Conservation (phyloP, 2,888 invertebrate genomes). For the Andrena marginata region DNA sequence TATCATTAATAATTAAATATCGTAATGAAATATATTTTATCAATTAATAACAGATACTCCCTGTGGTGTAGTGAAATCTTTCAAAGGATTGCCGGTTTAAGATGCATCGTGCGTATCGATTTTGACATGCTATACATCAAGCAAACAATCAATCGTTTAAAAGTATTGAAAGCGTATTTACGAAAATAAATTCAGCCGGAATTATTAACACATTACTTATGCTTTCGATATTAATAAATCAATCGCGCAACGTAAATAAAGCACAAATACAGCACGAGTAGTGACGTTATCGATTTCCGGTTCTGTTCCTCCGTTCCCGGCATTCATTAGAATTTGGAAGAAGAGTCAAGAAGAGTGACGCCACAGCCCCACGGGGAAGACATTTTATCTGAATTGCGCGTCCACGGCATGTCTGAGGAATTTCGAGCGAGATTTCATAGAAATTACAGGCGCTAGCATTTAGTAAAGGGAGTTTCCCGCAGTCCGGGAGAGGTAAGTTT, state of each 20-base stretch:
- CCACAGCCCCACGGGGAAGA: conserved; percentile 62
- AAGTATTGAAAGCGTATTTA: conserved; percentile 14
- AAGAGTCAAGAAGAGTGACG: conserved; percentile 67
- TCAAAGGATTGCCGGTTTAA: conserved; percentile 10
- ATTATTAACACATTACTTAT: conserved; percentile 7
- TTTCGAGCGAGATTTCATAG: conserved; percentile 6
- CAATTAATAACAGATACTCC: too few species aligned
- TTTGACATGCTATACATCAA: background rate
- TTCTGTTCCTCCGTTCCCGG: conserved; percentile 61
- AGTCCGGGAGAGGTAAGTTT: conserved; percentile 38
- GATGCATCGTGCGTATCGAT: background rate
- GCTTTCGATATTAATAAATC: conserved; percentile 20
- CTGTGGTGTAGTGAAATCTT: background rate
- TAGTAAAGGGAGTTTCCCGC: conserved; percentile 6
- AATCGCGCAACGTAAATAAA: conserved; percentile 6
- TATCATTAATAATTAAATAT: background rate
- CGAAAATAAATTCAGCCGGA: background rate
- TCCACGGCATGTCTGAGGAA: conserved; percentile 47
- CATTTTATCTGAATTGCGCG: conserved; percentile 64
- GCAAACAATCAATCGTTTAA: background rate
- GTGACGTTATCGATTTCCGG: conserved; percentile 55
- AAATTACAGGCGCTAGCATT: background rate
- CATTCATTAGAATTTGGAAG: conserved; percentile 53
- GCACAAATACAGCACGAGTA: conserved; percentile 10
- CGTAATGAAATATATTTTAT: background rate